Evolutionary conservation across 2,797 vertebrate species (phyloP), one percentile per base, ranked within the genome.

Genomic region (Sebastes umbrosus): DNA sequence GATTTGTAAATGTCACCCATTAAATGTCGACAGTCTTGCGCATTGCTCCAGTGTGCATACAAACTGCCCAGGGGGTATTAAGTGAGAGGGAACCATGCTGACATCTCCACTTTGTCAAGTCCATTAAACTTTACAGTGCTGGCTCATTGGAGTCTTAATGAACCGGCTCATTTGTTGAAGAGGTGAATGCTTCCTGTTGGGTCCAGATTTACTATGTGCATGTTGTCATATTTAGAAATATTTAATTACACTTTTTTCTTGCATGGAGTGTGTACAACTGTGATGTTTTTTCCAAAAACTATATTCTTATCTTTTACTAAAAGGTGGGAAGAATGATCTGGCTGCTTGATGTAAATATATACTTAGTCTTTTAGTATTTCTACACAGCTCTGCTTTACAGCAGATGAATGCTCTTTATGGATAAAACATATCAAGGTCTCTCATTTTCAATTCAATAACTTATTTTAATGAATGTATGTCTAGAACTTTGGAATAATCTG

Each of bases 111-210:
- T 86, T 85, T 78, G 63, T 86, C 73, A 75, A 79, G 82, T 88
- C 66, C 73, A 86, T 91, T 88, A 83, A 83, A 84, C 72, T 89
- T 88, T 71, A 80, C 68, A 73, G 20, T 46, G 31, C 52, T 62
- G 64, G 36, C 71, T 90, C 59, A 85, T 65, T 84, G 64, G 36
- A 67, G 71, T 77, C n/a, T 34, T 77, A 73, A 85, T 91, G 69
- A 85, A 79, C 36, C 73, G 24, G 39, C 24, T 82, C 27, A 77
- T 83, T 76, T 67, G 63, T 60, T 79, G 32, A 84, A 75, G 65
- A 84, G 29, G 57, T 59, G 32, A 84, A 74, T 73, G 24, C 7
- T 4, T 27, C 32, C 6, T 43, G 11, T 60, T 71, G 11, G 32
- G 52, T 73, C 55, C 29, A 69, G 39, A 79, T 74, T 74, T 34